Evolutionary conservation across 1,140 invertebrate species (phyloP).

Genomic region (Drosophila tropicalis): DNA sequence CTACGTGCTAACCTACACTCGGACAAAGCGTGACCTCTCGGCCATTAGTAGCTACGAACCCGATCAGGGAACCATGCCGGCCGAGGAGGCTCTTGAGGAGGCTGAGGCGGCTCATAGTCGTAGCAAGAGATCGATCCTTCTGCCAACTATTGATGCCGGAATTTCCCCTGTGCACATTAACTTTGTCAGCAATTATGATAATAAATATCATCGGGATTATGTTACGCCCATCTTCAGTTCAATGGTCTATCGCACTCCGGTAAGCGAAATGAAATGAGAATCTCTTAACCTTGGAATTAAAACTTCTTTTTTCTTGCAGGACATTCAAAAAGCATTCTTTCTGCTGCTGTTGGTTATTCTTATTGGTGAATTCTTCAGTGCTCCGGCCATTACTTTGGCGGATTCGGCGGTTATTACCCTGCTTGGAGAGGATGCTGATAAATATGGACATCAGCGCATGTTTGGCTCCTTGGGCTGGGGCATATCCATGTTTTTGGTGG

Average conservation of each 20-base stretch:
- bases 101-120: slow-evolving; percentile 56
- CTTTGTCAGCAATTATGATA: slow-evolving; percentile 93
- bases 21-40: slow-evolving; percentile 71
- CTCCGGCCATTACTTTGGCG: slow-evolving; percentile 98
- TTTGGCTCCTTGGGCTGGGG: slow-evolving; percentile 99
- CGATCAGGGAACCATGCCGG: slow-evolving; percentile 43
- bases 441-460: slow-evolving; percentile 98
- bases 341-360: slow-evolving; percentile 95
- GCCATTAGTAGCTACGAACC: slow-evolving; percentile 52
- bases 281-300: too few relatives aligned
- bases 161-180: slow-evolving; percentile 90
- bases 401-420: slow-evolving; percentile 96
- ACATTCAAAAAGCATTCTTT: slow-evolving; percentile 98
- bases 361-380: slow-evolving; percentile 98
- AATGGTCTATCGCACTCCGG: slow-evolving; percentile 92
- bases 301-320: slow-evolving; percentile 84
- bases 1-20: slow-evolving; percentile 73
- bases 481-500: slow-evolving; percentile 99
- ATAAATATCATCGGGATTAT: slow-evolving; percentile 89
- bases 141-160: slow-evolving; percentile 84
- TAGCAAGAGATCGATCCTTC: slow-evolving; percentile 64
- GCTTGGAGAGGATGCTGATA: slow-evolving; percentile 95
- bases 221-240: slow-evolving; percentile 96
- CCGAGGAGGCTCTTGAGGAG: slow-evolving; percentile 46
- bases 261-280: slow-evolving; percentile 69